phyloP scores from a whole-genome alignment of 2,113 vertebrate genomes.

The Mesocricetus auratus region DNA sequence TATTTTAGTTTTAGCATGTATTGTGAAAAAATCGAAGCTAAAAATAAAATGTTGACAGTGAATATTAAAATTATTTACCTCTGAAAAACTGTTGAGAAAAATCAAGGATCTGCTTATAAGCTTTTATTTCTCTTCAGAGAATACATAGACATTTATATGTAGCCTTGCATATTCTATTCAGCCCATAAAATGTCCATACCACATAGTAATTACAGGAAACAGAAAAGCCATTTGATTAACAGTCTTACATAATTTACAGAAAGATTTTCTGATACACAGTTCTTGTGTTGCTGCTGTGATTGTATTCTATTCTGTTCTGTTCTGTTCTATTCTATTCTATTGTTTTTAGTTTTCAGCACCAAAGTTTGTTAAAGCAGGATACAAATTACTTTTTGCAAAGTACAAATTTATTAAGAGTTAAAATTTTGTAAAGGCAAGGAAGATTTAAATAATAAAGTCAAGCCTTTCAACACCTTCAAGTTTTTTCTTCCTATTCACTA shows the following conservation, averaged over 20 bases:
- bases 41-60: background rate
- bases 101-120: background rate
- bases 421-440: constrained; percentile 12
- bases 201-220: background rate
- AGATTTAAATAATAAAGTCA: constrained; percentile 39
- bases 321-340: background rate
- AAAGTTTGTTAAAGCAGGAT: constrained; percentile 21
- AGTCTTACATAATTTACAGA: background rate
- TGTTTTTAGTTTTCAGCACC: background rate
- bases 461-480: constrained; percentile 52
- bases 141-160: background rate
- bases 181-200: background rate
- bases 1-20: background rate
- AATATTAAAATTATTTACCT: constrained; percentile 34
- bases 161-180: constrained; percentile 10
- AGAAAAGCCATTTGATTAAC: constrained; percentile 27
- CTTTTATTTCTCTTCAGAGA: background rate
- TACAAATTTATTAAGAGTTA: background rate
- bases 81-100: constrained; percentile 11
- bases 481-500: background rate
- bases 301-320: background rate
- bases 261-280: background rate
- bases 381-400: background rate
- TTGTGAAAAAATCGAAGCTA: background rate
- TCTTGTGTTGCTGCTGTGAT: background rate